These are phyloP conservation scores for Platichthys flesus DNA, from an alignment of 2,113 vertebrate species.

Conservation along the genomic window DNA sequence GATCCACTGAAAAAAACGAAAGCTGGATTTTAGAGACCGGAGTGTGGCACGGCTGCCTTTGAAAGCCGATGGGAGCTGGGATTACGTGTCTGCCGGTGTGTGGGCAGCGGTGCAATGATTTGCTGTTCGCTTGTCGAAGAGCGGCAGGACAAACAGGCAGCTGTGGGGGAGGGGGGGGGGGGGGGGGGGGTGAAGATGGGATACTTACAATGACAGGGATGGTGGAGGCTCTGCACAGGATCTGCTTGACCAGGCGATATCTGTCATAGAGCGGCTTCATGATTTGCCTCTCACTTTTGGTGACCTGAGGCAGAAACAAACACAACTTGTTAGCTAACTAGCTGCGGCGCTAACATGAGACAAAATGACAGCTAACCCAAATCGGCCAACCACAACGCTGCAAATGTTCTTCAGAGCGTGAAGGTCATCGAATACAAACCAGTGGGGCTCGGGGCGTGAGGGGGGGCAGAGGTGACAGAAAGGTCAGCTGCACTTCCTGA, in stretches of 20 bases:
- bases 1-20: constrained; percentile 43
- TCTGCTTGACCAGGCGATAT: constrained; percentile 97
- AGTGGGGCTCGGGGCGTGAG: background rate
- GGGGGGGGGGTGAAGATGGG: background rate
- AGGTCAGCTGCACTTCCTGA: constrained; percentile 28
- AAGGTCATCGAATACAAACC: constrained; percentile 16
- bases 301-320: constrained; percentile 81
- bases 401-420: background rate
- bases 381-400: background rate
- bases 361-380: constrained; percentile 33
- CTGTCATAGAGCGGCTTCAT: constrained; percentile 98
- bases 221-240: constrained; percentile 91
- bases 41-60: constrained; percentile 28
- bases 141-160: background rate
- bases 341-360: constrained; percentile 2
- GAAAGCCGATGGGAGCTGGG: constrained; percentile 28
- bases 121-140: background rate
- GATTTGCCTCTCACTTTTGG: constrained; percentile 90
- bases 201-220: constrained; percentile 95
- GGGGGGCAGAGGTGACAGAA: background rate
- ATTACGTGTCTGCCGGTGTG: constrained; percentile 29
- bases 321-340: constrained; percentile 11
- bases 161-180: background rate
- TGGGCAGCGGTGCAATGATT: background rate
- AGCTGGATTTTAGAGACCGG: constrained; percentile 38